Evolutionary conservation across 1,140 invertebrate species (phyloP).

Genomic region (Drosophila oshimai): DNA sequence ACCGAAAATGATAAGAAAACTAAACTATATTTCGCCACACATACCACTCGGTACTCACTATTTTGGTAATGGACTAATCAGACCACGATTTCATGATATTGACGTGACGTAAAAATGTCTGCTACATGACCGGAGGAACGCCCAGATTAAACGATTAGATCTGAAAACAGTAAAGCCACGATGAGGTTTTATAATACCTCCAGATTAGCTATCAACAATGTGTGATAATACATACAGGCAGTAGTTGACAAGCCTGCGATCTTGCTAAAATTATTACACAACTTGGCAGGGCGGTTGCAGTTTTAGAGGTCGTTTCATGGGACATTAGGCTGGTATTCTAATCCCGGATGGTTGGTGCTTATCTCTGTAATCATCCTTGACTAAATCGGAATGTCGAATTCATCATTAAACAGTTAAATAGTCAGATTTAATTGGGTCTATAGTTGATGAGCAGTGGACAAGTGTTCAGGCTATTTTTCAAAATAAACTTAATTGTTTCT

Average conservation of each 20-base stretch:
- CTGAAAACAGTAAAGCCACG: background rate
- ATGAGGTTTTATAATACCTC: slow-evolving; percentile 1
- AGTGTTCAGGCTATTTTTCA: background rate
- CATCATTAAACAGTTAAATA: slow-evolving; percentile 40
- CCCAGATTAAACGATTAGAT: slow-evolving; percentile 11
- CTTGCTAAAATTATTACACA: slow-evolving; percentile 33
- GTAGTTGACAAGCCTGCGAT: slow-evolving; percentile 16
- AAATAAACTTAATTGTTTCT: background rate
- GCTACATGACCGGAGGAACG: background rate
- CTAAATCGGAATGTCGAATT: slow-evolving; percentile 12
- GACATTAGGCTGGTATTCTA: slow-evolving; percentile 49
- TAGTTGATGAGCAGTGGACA: background rate
- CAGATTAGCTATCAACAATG: slow-evolving; percentile 26
- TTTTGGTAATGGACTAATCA: background rate
- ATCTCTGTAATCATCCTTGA: slow-evolving; percentile 46
- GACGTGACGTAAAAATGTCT: background rate
- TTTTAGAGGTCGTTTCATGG: slow-evolving; percentile 76
- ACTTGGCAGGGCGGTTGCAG: slow-evolving; percentile 12
- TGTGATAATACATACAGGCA: background rate
- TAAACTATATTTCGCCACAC: background rate
- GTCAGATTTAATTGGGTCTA: slow-evolving; percentile 10
- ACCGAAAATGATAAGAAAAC: background rate
- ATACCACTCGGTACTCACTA: too few relatives aligned
- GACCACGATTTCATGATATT: background rate
- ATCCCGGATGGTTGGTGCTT: slow-evolving; percentile 15